These are phyloP conservation scores for Aix galericulata DNA, from an alignment of 2,113 vertebrate species.

Conservation along the genomic window DNA sequence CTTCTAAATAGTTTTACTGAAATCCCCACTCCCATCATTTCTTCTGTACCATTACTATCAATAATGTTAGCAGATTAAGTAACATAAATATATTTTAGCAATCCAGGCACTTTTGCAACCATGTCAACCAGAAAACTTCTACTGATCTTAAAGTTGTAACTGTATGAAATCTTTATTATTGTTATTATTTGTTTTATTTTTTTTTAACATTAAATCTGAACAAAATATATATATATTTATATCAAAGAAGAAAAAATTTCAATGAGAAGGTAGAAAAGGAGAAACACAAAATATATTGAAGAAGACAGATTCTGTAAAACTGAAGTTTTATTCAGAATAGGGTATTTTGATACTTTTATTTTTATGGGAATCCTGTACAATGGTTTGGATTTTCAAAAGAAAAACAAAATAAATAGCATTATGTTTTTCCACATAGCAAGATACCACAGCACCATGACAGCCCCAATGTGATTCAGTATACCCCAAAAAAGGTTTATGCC, in stretches of 20 bases:
- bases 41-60: neutral
- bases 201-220: neutral
- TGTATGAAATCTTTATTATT: neutral
- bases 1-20: neutral
- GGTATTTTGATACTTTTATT: neutral
- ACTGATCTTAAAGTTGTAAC: neutral
- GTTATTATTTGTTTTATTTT: too few relatives aligned
- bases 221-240: neutral
- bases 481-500: neutral
- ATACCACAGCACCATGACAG: neutral
- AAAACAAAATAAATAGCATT: neutral
- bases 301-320: neutral
- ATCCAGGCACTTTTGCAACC: neutral
- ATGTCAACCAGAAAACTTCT: neutral
- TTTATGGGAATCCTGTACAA: neutral
- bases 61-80: neutral
- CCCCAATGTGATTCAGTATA: neutral
- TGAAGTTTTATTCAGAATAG: neutral
- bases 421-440: neutral
- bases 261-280: neutral
- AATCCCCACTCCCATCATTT: neutral
- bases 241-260: neutral
- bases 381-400: neutral
- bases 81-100: neutral
- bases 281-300: neutral